Evolutionary conservation across 2,797 vertebrate species (phyloP), one percentile per base, ranked within the genome.

Genomic region (Octomys mimax): DNA sequence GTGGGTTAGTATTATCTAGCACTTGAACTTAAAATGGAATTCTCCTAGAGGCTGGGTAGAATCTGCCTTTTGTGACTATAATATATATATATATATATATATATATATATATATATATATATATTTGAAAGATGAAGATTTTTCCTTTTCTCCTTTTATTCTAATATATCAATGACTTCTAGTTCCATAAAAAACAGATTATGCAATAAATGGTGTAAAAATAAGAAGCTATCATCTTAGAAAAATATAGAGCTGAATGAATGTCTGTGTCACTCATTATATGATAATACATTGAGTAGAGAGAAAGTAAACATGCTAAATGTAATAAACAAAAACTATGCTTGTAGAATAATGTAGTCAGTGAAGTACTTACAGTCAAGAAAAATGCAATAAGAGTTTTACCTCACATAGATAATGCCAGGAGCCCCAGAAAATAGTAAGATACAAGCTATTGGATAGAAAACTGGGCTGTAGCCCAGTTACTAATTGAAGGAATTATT

Each of bases 401-500:
- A 9, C 13, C 5, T 94, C 46, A 54, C 13, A 86, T 49, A 95
- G 39, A 75, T 36, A 42, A 46, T 61, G 33, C 3, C n/a, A 21
- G 13, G 12, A 46, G 59, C 81, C 82, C 9, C 78, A 36, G 81
- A 73, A 80, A 80, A 81, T 4, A 54, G 11, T 33, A 78, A 9
- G 16, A 39, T 14, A 28, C 24, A 80, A 68, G 6, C 4, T 68
- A 22, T 98, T 4, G 97, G 94, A 19, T 96, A 96, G 52, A 98
- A 85, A 81, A 98, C 98, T 0, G 98, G 98, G 8, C 98, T 73
- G 97, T 98, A 83, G 98, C 97, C 0, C 98, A 98, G 93, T 95
- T 98, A 82, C 91, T 98, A 33, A 97, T 98, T 54, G 98, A 98
- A 93, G 98, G 98, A 54, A 98, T 98, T 95, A 98, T 98, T 1